phyloP scores from a whole-genome alignment of 2,113 vertebrate genomes.

The Gymnarchus niloticus region DNA sequence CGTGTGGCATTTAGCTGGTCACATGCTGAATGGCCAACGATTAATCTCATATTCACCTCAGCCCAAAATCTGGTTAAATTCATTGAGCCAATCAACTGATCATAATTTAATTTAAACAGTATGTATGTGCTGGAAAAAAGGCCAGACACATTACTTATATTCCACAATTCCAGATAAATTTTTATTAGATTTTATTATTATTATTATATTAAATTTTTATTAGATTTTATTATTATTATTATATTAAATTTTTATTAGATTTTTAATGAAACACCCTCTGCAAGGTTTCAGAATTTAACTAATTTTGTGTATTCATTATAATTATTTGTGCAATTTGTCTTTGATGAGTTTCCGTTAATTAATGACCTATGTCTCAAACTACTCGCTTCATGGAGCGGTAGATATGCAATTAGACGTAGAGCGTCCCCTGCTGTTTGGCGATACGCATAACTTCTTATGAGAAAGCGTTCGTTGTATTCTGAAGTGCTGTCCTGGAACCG shows the following conservation, averaged over 20 bases:
- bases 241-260: not conserved
- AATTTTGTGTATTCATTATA: too few relatives aligned
- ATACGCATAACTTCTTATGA: not conserved
- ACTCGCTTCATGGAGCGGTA: too few relatives aligned
- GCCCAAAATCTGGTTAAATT: not conserved
- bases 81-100: not conserved
- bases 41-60: not conserved
- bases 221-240: not conserved
- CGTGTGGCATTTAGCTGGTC: not conserved
- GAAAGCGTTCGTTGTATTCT: not conserved
- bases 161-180: not conserved
- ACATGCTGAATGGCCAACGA: not conserved
- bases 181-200: not conserved
- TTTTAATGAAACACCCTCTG: too few relatives aligned
- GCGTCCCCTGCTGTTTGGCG: slow-evolving; percentile 8
- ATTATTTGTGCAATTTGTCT: not conserved
- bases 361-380: too few relatives aligned
- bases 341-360: not conserved
- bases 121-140: not conserved
- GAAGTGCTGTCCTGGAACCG: not conserved
- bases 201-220: too few relatives aligned
- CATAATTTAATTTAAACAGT: not conserved
- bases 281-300: too few relatives aligned
- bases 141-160: not conserved
- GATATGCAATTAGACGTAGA: not conserved